phyloP scores from a whole-genome alignment of 2,113 vertebrate genomes.

The Picathartes gymnocephalus region DNA sequence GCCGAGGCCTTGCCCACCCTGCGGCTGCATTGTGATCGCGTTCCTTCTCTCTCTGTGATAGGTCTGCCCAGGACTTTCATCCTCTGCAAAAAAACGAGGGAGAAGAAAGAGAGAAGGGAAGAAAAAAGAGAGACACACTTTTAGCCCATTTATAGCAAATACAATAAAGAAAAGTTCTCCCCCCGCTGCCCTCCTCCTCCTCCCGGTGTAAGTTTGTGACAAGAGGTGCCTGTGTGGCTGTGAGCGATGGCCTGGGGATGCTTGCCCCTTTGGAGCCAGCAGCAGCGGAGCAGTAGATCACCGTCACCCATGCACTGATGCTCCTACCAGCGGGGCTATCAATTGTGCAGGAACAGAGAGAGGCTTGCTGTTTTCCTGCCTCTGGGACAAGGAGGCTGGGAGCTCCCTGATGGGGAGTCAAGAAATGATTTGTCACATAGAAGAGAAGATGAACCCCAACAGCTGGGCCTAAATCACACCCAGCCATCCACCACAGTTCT shows the following conservation, averaged over 20 bases:
- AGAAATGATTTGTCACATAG: slow-evolving; percentile 18
- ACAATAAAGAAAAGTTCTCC: slow-evolving; percentile 35
- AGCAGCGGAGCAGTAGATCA: slow-evolving; percentile 13
- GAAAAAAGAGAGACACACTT: slow-evolving; percentile 14
- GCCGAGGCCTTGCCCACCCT: slow-evolving; percentile 74
- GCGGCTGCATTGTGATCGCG: slow-evolving; percentile 86
- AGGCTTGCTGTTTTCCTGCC: slow-evolving; percentile 21
- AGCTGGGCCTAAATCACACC: slow-evolving; percentile 47
- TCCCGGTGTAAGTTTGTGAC: neutral
- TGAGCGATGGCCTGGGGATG: slow-evolving; percentile 5
- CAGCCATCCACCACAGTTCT: slow-evolving; percentile 9
- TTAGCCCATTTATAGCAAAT: slow-evolving; percentile 49
- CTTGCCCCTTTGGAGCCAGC: neutral
- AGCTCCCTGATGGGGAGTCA: neutral
- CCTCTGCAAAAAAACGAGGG: slow-evolving; percentile 75
- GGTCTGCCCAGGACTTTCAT: slow-evolving; percentile 87
- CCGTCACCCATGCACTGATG: neutral
- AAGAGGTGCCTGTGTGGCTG: neutral
- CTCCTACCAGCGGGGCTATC: neutral
- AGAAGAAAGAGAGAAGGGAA: slow-evolving; percentile 35
- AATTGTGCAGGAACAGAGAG: neutral
- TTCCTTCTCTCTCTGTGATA: slow-evolving; percentile 96
- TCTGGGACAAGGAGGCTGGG: slow-evolving; percentile 19
- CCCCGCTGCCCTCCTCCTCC: neutral
- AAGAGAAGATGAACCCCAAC: neutral